These are phyloP conservation scores for Karalla daura DNA, from an alignment of 2,797 vertebrate species.

Conservation along the genomic window DNA sequence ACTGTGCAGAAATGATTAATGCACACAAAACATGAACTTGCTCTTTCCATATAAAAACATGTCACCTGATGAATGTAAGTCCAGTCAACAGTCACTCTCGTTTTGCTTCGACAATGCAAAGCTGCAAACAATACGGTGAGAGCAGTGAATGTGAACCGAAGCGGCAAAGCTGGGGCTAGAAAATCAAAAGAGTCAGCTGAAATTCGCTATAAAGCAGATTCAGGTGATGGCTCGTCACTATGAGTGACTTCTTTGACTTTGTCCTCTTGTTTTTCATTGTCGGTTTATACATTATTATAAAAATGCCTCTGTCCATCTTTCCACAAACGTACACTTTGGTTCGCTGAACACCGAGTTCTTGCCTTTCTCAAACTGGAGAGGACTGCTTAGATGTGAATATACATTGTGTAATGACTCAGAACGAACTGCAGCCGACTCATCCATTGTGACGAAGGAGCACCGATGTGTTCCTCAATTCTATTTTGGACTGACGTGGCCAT, in stretches of 20 bases:
- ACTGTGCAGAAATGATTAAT: too few relatives aligned
- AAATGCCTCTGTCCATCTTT: too few relatives aligned
- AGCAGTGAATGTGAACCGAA: neutral
- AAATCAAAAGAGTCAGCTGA: neutral
- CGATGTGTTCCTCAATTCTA: conserved; percentile 3
- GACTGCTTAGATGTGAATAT: neutral
- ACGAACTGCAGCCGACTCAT: neutral
- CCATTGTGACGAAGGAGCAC: neutral
- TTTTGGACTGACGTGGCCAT: neutral
- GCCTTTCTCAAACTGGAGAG: neutral
- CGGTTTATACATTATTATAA: neutral
- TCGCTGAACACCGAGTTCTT: too few relatives aligned
- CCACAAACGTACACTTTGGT: too few relatives aligned
- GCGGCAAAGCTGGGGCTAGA: neutral
- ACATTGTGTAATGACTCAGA: neutral
- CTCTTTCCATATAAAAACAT: too few relatives aligned
- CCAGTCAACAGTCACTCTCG: too few relatives aligned
- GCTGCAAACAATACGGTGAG: too few relatives aligned
- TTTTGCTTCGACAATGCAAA: neutral
- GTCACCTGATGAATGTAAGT: too few relatives aligned
- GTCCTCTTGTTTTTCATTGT: neutral
- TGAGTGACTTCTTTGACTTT: neutral
- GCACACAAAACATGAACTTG: too few relatives aligned
- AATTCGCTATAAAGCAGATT: neutral
- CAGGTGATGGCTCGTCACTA: neutral